Evolutionary conservation across 2,888 invertebrate species (phyloP).

Genomic region (Cybosia mesomella): DNA sequence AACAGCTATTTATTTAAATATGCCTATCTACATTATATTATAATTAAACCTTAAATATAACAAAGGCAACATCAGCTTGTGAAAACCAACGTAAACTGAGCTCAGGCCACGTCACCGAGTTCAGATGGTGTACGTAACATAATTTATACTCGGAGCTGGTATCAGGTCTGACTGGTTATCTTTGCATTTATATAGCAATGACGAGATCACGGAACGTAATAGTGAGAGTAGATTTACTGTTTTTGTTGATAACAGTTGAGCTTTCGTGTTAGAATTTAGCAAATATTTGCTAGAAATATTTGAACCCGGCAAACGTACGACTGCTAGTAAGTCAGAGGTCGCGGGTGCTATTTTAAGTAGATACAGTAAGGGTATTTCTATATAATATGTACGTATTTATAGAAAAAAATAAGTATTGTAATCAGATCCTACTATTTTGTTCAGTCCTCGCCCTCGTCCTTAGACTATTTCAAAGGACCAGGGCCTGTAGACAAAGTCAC

Average conservation of each 20-base stretch:
- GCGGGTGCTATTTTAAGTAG: too few relatives aligned
- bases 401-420: too few relatives aligned
- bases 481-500: too few relatives aligned
- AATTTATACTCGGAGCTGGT: slow-evolving; percentile 16
- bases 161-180: slow-evolving; percentile 49
- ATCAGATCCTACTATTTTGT: too few relatives aligned
- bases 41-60: background rate
- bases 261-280: background rate
- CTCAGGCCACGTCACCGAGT: background rate
- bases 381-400: background rate
- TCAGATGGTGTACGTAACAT: background rate
- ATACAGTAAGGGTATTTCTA: too few relatives aligned
- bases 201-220: slow-evolving; percentile 59
- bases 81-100: background rate
- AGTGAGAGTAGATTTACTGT: slow-evolving; percentile 64
- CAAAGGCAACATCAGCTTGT: background rate
- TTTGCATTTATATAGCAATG: slow-evolving; percentile 68
- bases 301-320: background rate
- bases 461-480: too few relatives aligned
- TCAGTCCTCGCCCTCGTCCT: too few relatives aligned
- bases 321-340: too few relatives aligned
- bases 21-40: background rate
- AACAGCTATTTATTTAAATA: background rate
- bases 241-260: background rate
- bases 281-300: background rate